A percentile compares a stretch with the other conserved stretches of the same genome.
Conservation (phyloP, 2,888 invertebrate genomes). For the Micoletzkya japonica region DNA sequence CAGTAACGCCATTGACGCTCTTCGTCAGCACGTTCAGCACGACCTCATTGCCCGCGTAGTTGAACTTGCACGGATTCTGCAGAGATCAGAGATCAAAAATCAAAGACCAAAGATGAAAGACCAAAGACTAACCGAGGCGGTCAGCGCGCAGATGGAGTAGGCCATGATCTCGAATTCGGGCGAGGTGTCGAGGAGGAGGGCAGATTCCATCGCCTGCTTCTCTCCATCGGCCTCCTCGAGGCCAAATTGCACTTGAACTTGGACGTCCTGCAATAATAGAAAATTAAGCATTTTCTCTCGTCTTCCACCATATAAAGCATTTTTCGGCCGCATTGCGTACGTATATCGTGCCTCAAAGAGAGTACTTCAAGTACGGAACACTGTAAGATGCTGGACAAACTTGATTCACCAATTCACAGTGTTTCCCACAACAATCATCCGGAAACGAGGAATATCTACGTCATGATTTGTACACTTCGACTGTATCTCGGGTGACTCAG, state of each 20-base stretch:
- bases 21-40: conserved; percentile 34
- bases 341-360: too few species aligned
- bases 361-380: too few species aligned
- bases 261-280: conserved; percentile 26
- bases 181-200: conserved; percentile 47
- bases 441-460: too few species aligned
- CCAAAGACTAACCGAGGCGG: conserved; percentile 29
- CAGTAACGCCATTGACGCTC: conserved; percentile 29
- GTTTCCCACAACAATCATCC: neutral
- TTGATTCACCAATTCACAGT: neutral
- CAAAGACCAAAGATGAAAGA: neutral
- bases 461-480: too few species aligned
- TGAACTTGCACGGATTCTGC: conserved; percentile 27
- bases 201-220: conserved; percentile 25
- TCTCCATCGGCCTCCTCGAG: neutral
- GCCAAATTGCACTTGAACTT: conserved; percentile 21
- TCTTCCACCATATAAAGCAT: too few species aligned
- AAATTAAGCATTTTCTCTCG: too few species aligned
- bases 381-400: too few species aligned
- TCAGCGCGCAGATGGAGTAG: conserved; percentile 53
- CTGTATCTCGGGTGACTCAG: too few species aligned
- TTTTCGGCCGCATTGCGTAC: too few species aligned
- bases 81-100: neutral
- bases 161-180: conserved; percentile 58
- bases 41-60: conserved; percentile 34